Evolutionary conservation across 92 coral and sea anemone genomes (phyloP).

Genomic region (Chrysogorgia sp.): DNA sequence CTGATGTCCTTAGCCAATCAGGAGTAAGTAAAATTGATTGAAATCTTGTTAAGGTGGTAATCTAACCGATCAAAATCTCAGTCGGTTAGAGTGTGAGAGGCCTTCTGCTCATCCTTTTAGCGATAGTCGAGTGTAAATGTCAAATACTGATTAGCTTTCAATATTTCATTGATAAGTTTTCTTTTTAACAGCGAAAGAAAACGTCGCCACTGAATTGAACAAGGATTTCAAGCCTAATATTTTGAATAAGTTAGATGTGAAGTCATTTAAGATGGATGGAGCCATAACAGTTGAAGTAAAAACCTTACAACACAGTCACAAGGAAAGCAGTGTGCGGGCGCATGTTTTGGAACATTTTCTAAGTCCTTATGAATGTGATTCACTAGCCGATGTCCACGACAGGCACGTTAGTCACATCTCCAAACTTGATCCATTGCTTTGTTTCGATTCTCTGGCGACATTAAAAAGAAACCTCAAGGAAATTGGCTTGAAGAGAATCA

Average conservation of each 20-base stretch:
- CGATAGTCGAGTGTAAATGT: no score
- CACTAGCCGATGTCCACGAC: slow-evolving; percentile 71
- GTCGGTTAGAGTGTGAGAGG: no score
- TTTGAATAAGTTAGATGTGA: slow-evolving; percentile 68
- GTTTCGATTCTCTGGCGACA: slow-evolving; percentile 81
- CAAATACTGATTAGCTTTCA: no score
- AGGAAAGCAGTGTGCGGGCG: slow-evolving; percentile 74
- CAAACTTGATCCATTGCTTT: slow-evolving; percentile 78
- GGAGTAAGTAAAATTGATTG: no score
- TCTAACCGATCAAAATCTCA: no score
- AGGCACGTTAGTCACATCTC: slow-evolving; percentile 62
- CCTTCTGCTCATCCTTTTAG: no score
- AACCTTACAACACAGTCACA: slow-evolving; percentile 53
- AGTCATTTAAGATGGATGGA: slow-evolving; percentile 52
- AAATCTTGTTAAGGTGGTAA: no score
- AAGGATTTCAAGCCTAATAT: slow-evolving; percentile 73
- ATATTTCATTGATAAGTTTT: background rate
- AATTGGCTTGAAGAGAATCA: slow-evolving; percentile 56
- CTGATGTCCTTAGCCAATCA: no score
- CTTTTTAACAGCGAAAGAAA: slow-evolving; percentile 3
- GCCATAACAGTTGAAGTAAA: slow-evolving; percentile 58
- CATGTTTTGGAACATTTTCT: slow-evolving; percentile 80
- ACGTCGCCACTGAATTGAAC: background rate
- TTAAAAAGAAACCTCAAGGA: slow-evolving; percentile 77
- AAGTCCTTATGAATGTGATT: slow-evolving; percentile 75